These are phyloP conservation scores for Calephelis nemesis DNA, from an alignment of 1,140 invertebrate genomes.

Conservation along the genomic window DNA sequence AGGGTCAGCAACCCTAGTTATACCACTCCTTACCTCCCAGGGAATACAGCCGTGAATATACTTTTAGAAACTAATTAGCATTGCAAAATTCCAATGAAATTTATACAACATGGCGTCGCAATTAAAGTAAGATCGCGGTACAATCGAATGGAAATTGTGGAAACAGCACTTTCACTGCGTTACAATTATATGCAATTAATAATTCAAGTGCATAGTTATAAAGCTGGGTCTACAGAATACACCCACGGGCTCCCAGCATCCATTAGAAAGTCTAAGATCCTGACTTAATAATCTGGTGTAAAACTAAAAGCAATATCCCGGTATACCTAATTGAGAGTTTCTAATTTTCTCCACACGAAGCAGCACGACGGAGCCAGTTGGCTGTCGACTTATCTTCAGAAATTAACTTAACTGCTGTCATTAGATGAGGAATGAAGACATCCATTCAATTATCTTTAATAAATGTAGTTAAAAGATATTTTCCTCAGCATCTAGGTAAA, in stretches of 20 bases:
- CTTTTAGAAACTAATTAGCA: neutral
- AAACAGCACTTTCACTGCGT: slow-evolving; percentile 17
- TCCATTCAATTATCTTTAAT: slow-evolving; percentile 20
- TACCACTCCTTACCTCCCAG: too few relatives aligned
- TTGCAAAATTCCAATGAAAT: slow-evolving; percentile 5
- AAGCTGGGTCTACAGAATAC: slow-evolving; percentile 18
- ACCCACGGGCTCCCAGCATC: slow-evolving; percentile 25
- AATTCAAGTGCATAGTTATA: slow-evolving; percentile 19
- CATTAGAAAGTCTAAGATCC: slow-evolving; percentile 52
- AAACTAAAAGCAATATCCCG: slow-evolving; percentile 61
- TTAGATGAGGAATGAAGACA: slow-evolving; percentile 23
- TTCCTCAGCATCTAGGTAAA: slow-evolving; percentile 15
- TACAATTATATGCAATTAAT: slow-evolving; percentile 12
- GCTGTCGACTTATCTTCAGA: slow-evolving; percentile 41
- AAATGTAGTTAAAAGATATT: slow-evolving; percentile 22
- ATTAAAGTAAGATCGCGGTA: slow-evolving; percentile 2
- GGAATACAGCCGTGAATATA: too few relatives aligned
- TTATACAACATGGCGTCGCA: slow-evolving; percentile 2
- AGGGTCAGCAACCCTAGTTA: too few relatives aligned
- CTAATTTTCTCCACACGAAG: slow-evolving; percentile 54
- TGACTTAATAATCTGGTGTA: slow-evolving; percentile 53
- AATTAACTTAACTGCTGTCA: slow-evolving; percentile 32
- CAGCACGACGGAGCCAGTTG: slow-evolving; percentile 40
- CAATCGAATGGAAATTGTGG: slow-evolving; percentile 15
- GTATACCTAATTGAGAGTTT: slow-evolving; percentile 43